Percentiles rank a stretch among this genome's conserved stretches.
phyloP scores from a whole-genome alignment of 2,113 vertebrate genomes.

The Penelope pileata region DNA sequence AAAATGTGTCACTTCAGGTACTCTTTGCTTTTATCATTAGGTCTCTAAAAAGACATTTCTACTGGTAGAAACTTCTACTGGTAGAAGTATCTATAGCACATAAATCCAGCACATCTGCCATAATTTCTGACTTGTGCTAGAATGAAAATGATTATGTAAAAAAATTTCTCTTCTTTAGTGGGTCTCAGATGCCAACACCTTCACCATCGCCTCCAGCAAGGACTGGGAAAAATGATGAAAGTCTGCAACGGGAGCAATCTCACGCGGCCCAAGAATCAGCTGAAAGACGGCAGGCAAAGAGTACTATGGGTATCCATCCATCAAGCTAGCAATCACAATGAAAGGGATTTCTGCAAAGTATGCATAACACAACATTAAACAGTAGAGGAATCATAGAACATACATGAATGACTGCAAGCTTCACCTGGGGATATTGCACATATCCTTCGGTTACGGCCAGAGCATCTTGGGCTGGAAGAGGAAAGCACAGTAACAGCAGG shows the following conservation, averaged over 20 bases:
- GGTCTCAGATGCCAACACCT: background rate
- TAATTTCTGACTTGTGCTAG: background rate
- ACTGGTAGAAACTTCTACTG: background rate
- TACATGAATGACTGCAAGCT: rapidly evolving
- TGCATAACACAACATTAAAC: background rate
- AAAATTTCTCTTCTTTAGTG: background rate
- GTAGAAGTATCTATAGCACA: background rate
- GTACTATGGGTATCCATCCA: background rate
- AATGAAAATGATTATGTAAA: background rate
- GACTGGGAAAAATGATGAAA: background rate
- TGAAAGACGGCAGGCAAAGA: background rate
- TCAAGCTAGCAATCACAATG: background rate
- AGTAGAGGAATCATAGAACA: background rate
- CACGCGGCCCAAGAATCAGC: background rate
- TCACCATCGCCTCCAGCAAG: background rate
- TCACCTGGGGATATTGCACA: background rate
- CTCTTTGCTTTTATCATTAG: background rate
- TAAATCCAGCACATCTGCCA: background rate
- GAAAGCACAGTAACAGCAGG: background rate
- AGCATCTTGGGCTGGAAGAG: background rate
- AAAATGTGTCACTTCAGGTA: background rate
- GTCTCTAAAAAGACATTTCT: background rate
- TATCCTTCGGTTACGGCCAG: rapidly evolving
- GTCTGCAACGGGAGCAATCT: background rate
- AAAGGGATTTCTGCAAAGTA: background rate